These are phyloP conservation scores for Aporrectodea caliginosa DNA, from an alignment of 1,140 invertebrate genomes.

Conservation along the genomic window DNA sequence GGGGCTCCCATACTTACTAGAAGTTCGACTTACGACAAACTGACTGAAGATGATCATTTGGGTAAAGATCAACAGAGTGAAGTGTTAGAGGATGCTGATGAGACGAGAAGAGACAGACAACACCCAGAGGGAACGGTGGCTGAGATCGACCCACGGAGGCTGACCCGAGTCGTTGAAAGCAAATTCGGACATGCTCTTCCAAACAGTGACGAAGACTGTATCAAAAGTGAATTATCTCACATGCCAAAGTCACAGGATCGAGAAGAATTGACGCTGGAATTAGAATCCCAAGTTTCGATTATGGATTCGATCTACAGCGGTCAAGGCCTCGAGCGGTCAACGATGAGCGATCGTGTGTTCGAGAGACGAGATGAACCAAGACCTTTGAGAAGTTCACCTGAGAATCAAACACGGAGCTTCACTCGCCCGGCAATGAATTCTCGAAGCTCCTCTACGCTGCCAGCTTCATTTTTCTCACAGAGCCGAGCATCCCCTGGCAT, in stretches of 20 bases:
- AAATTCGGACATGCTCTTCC: neutral
- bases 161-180: neutral
- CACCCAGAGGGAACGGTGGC: conserved; percentile 9
- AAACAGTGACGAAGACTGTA: neutral
- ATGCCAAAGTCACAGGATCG: neutral
- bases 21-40: conserved; percentile 15
- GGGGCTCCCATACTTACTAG: conserved; percentile 42
- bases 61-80: no score
- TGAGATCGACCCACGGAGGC: neutral
- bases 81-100: no score
- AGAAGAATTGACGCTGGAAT: neutral
- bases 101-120: conserved; percentile 21
- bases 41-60: conserved; percentile 5
- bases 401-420: neutral
- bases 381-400: neutral
- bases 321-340: neutral
- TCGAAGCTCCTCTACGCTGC: neutral
- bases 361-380: neutral
- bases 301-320: neutral
- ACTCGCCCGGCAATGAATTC: neutral
- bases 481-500: no score
- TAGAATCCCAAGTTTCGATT: neutral
- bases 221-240: neutral
- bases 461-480: neutral
- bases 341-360: neutral